Base-by-base conservation (phyloP, 2,888 invertebrate species). In the Tupiocoris notatus region DNA sequence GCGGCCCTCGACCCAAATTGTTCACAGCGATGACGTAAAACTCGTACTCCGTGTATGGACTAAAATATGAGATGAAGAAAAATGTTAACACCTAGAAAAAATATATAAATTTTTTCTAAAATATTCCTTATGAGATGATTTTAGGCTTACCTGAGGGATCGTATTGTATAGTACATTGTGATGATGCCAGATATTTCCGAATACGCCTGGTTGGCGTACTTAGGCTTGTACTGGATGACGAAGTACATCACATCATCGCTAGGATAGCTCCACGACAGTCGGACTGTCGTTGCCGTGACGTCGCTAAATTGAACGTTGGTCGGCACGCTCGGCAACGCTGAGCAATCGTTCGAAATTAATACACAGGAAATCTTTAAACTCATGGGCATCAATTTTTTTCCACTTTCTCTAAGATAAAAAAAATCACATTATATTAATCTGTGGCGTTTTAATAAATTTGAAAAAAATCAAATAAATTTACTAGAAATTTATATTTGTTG, bases 1-100 rank as follows among this genome's bases (percentile, higher is more conserved):
- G 92, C 56, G 92, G 91, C 56, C 98, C 96, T 78, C 95, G 88
- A 61, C 98, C 98, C 80, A 96, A 93, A 84, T 91, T 92, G 87
- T 97, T 98, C 73, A 95, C 95, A 22, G 96, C 97, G 81, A 95
- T 92, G 80, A 98, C 95, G 84, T 92, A 93, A 88, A 98, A 94
- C 85, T 97, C 96, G 86, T 98, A 98, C 84, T 94, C 94, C 2
- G 96, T 96, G 86, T 95, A 96, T 0, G 98, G 96, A 79, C 94
- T 94, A 23, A 25, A n/a, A n/a, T n/a, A n/a, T n/a, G n/a, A n/a
- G n/a, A n/a, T n/a, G n/a, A n/a, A n/a, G n/a, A n/a, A n/a, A n/a
- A n/a, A n/a, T n/a, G n/a, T n/a, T n/a, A n/a, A n/a, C n/a, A n/a
- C n/a, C n/a, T n/a, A n/a, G n/a, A n/a, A n/a, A n/a, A n/a, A n/a